These are phyloP conservation scores for Branchipolynoe longqiensis DNA, from an alignment of 2,888 invertebrate genomes.

Conservation along the genomic window DNA sequence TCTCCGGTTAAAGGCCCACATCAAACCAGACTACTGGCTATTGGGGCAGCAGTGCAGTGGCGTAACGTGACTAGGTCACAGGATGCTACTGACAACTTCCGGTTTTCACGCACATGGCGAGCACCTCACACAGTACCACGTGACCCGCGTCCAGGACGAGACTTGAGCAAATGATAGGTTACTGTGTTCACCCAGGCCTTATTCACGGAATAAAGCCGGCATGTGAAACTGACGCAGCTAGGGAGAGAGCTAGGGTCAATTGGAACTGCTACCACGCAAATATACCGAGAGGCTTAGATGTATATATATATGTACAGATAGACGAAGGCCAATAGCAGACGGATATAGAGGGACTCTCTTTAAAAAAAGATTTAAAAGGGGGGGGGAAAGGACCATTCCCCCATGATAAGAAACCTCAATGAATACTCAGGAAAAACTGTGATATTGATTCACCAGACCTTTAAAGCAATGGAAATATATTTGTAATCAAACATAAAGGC, in stretches of 20 bases:
- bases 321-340: conserved; percentile 23
- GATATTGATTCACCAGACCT: neutral
- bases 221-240: conserved; percentile 16
- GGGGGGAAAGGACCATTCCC: no score
- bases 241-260: neutral
- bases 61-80: no score
- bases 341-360: neutral
- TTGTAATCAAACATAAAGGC: neutral
- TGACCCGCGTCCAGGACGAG: conserved; percentile 10
- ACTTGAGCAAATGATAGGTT: conserved; percentile 44
- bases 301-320: conserved; percentile 4
- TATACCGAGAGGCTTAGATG: neutral
- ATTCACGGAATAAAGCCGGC: conserved; percentile 18
- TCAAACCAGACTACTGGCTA: no score
- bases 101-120: no score
- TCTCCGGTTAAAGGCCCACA: no score
- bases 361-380: neutral
- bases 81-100: no score
- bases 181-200: neutral
- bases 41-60: no score
- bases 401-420: no score
- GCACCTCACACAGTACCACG: no score
- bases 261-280: neutral
- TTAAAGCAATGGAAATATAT: conserved; percentile 4
- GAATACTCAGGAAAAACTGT: neutral